Percentiles rank a stretch among this genome's conserved stretches.
These are phyloP conservation scores for Cepaea hortensis DNA, from an alignment of 2,888 invertebrate species.

Conservation along the genomic window DNA sequence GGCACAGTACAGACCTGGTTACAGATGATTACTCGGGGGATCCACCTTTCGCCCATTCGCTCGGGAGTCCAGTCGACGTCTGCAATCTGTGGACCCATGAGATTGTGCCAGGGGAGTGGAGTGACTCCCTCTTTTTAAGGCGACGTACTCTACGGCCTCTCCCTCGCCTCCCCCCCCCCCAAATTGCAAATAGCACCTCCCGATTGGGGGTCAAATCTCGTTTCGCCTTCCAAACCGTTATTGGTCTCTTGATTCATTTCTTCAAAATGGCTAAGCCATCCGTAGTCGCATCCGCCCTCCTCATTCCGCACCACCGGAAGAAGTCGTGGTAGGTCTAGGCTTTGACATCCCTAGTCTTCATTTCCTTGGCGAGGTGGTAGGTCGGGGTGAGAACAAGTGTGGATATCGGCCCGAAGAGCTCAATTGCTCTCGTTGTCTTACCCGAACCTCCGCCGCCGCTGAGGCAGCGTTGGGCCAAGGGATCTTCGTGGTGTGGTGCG, in stretches of 20 bases:
- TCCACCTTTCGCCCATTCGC: neutral
- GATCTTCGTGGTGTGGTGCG: neutral
- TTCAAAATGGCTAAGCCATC: neutral
- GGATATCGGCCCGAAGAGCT: neutral
- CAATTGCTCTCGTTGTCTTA: slow-evolving; percentile 16
- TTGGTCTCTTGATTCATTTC: neutral
- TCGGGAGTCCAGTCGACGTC: slow-evolving; percentile 15
- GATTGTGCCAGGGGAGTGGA: neutral
- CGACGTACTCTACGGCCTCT: neutral
- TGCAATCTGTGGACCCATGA: neutral
- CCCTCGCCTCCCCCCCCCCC: neutral
- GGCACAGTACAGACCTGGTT: slow-evolving; percentile 26
- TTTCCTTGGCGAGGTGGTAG: slow-evolving; percentile 14
- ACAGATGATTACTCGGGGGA: slow-evolving; percentile 8
- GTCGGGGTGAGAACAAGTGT: slow-evolving; percentile 1
- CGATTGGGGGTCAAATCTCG: neutral
- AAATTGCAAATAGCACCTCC: neutral
- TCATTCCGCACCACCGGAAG: neutral
- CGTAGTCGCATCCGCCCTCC: neutral
- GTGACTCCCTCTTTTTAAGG: neutral
- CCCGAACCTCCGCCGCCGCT: neutral
- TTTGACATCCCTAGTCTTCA: slow-evolving; percentile 1
- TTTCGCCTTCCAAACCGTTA: neutral
- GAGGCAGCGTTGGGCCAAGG: neutral
- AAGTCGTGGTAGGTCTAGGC: slow-evolving; percentile 7